phyloP scores from a whole-genome alignment of 1,140 invertebrate species.

The Rhysida immarginata region DNA sequence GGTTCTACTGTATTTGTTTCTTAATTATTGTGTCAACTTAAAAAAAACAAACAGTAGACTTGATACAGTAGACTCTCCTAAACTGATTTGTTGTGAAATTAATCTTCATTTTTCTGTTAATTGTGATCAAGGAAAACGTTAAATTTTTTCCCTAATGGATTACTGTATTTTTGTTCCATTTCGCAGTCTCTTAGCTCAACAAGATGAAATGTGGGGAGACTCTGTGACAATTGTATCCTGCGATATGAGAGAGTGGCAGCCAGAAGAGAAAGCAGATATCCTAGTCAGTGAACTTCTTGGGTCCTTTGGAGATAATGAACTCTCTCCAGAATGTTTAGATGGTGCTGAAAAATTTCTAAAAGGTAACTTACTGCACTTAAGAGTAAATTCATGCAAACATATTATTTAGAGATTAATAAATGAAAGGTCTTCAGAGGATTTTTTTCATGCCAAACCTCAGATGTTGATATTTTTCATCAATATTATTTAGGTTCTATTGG shows the following conservation, averaged over 20 bases:
- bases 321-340: constrained; percentile 96
- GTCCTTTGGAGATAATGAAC: constrained; percentile 97
- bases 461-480: constrained; percentile 10
- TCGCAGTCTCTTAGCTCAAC: constrained; percentile 49
- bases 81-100: too few species aligned
- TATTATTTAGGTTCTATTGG: constrained; percentile 6
- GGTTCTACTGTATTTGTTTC: too few species aligned
- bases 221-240: constrained; percentile 56
- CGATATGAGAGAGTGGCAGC: constrained; percentile 79
- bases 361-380: too few species aligned
- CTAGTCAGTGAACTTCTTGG: constrained; percentile 91
- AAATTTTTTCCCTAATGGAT: too few species aligned
- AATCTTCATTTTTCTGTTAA: too few species aligned
- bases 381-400: background rate
- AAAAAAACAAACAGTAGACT: too few species aligned
- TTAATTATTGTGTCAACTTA: too few species aligned
- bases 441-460: too few species aligned
- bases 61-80: too few species aligned
- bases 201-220: constrained; percentile 64
- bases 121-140: too few species aligned
- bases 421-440: background rate
- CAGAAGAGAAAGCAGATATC: constrained; percentile 77
- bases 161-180: background rate
- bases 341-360: constrained; percentile 79
- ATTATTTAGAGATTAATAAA: too few species aligned